Base-by-base conservation (phyloP, 1,140 invertebrate genomes). In the Drosophila sulfurigaster region DNA sequence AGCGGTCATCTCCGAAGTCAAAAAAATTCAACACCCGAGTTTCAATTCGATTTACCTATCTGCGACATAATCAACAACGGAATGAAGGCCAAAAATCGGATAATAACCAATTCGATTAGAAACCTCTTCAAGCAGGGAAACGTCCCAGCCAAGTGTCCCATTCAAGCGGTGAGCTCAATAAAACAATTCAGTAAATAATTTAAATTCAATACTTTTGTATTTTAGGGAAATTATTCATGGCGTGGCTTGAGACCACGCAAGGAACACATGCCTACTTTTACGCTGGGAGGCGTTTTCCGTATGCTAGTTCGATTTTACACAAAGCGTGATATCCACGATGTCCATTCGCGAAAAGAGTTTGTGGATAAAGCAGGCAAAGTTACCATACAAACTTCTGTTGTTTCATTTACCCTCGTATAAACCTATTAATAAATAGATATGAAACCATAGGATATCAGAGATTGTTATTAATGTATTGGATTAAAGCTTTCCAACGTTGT, bases 111-210 rank as follows among this genome's bases (percentile, higher is more conserved):
- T 20, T 59, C 10, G 20, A 8, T 38, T 3, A 59, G 30, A 20
- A 46, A 32, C 43, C 13, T 59, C 25, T 59, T 59, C n/a, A 59
- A 46, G n/a, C 57, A 59, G 25, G 57, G 57, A 3, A 45, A 38
- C n/a, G 11, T 59, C 8, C 41, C 57, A 7, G 57, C 57, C 16
- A 59, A 59, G 25, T 59, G 57, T 59, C 57, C 57, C 1, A 32
- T 59, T 46, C 1, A 8, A 20, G 41, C 43, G 20, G 57, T 59
- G 20, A 5, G 57, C 30, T 45, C 5, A 45, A 45, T 1, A 38
- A 8, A 38, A 38, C 10, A 10, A 7, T 38, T 6, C 35, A 41
- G 20, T 20, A n/a, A 41, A 16, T n/a, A 20, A 1, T 10, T 1
- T 32, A 45, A 13, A 28, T n/a, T 25, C 3, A 25, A 25, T 25